Base-by-base conservation (phyloP, 2,888 invertebrate species). In the Caenorhabditis sp. region DNA sequence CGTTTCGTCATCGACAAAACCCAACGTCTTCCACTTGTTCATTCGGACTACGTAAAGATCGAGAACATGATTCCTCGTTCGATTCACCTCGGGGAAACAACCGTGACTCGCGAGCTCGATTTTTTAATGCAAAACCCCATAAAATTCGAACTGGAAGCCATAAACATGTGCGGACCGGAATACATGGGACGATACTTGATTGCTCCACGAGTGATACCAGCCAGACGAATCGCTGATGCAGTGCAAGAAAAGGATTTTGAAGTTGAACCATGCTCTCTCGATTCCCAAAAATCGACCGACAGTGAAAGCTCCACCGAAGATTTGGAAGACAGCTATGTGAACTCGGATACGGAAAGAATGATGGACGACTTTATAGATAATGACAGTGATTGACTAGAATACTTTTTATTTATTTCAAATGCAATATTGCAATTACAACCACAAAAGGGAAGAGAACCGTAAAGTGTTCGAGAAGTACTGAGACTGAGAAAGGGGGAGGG, bases 401-500 rank as follows among this genome's bases (percentile, higher is more conserved):
- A 28, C 19, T 24, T 58, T n/a, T 26, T n/a, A n/a, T 73, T 61
- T 61, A 61, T 73, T 51, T 28, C 5, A 63, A 61, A 59, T 63
- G 28, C 38, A 73, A 74, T 41, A 74, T 64, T 75, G 75, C 75
- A 76, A 59, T 76, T 76, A 76, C 76, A 77, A 72, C 70, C 38
- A 70, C 63, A 72, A 63, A 47, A 31, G 54, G 47, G 41, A 22
- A 47, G 22, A 47, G 68, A 77, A 77, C 76, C 76, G 76, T 77
- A 77, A 77, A 63, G 41, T 69, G 76, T 77, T 77, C 77, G 77
- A 77, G 77, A 77, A 77, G 77, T 69, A 70, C 69, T 77, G 77
- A 68, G 68, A 63, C 76, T 76, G 76, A 77, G 76, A 77, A n/a
- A 47, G n/a, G 58, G 44, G 63, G 54, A 51, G n/a, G 19, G 54